Conservation (phyloP, 2,113 vertebrate genomes). For the Callopanchax toddi region DNA sequence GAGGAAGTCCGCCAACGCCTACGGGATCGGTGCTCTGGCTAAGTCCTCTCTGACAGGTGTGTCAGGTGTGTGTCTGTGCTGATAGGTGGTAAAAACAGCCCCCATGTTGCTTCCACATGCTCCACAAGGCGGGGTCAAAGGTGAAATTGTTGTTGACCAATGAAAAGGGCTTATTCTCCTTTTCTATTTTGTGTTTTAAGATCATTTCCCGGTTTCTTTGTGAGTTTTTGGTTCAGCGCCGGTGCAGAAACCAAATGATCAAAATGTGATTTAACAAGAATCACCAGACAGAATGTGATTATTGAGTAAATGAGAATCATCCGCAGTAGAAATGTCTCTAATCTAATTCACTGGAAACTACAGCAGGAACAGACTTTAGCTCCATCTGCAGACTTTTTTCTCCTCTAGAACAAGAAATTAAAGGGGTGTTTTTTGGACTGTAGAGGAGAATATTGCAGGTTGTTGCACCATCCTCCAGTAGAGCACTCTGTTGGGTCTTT, state of each 20-base stretch:
- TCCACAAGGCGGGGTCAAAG: slow-evolving; percentile 29
- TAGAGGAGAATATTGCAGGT: too few relatives aligned
- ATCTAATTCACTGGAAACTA: too few relatives aligned
- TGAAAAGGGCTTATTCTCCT: neutral
- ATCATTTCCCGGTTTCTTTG: slow-evolving; percentile 26
- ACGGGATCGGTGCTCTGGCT: slow-evolving; percentile 98
- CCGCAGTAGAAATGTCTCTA: neutral
- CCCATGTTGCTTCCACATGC: slow-evolving; percentile 80
- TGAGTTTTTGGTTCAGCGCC: neutral
- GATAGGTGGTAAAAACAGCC: slow-evolving; percentile 78
- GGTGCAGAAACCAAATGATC: neutral
- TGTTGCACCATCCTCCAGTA: too few relatives aligned
- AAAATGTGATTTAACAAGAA: neutral
- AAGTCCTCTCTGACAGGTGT: slow-evolving; percentile 99
- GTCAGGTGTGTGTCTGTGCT: slow-evolving; percentile 87
- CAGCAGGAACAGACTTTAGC: too few relatives aligned
- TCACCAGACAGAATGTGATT: neutral
- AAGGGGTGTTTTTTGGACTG: too few relatives aligned
- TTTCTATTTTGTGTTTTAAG: slow-evolving; percentile 19
- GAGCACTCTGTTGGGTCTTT: too few relatives aligned
- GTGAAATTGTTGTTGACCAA: slow-evolving; percentile 50
- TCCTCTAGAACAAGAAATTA: too few relatives aligned
- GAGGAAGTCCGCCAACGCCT: slow-evolving; percentile 89
- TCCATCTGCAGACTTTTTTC: too few relatives aligned
- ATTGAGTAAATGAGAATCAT: neutral